These are phyloP conservation scores for Musca domestica DNA, from an alignment of 1,140 invertebrate genomes.

Conservation along the genomic window DNA sequence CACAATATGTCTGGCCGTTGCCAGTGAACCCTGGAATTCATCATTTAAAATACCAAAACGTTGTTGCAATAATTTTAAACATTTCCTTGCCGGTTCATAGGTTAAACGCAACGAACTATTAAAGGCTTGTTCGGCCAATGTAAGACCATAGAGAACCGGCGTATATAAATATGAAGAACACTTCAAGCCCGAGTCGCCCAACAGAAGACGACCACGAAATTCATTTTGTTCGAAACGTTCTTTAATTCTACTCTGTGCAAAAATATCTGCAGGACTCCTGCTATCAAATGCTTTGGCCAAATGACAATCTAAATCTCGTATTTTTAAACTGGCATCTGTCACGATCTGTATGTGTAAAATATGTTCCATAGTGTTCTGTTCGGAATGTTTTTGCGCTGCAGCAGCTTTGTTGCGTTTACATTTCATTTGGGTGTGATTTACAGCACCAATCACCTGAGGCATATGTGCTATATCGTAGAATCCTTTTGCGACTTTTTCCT, in stretches of 20 bases:
- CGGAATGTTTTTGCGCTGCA: background rate
- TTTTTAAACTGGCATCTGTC: conserved; percentile 41
- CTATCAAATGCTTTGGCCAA: conserved; percentile 7
- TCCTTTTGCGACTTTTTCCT: conserved; percentile 40
- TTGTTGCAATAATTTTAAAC: conserved; percentile 33
- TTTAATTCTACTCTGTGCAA: conserved; percentile 37
- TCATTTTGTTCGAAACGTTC: conserved; percentile 48
- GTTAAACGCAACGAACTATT: conserved; percentile 38
- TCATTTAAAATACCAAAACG: conserved; percentile 38
- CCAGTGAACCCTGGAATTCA: conserved; percentile 34
- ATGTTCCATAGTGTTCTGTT: background rate
- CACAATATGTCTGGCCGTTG: conserved; percentile 38
- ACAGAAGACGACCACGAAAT: conserved; percentile 43
- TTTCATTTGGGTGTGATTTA: conserved; percentile 27
- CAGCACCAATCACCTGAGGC: conserved; percentile 43
- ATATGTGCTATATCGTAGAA: conserved; percentile 42
- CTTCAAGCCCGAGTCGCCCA: conserved; percentile 36
- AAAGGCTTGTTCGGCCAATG: conserved; percentile 38
- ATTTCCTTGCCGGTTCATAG: conserved; percentile 38
- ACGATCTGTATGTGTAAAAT: conserved; percentile 39
- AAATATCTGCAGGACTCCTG: conserved; percentile 34
- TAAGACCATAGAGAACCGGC: conserved; percentile 33
- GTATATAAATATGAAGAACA: conserved; percentile 41
- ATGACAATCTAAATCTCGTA: conserved; percentile 42
- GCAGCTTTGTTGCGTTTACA: background rate